These are phyloP conservation scores for Lithophane ornitopus DNA, from an alignment of 2,888 invertebrate genomes.

Conservation along the genomic window DNA sequence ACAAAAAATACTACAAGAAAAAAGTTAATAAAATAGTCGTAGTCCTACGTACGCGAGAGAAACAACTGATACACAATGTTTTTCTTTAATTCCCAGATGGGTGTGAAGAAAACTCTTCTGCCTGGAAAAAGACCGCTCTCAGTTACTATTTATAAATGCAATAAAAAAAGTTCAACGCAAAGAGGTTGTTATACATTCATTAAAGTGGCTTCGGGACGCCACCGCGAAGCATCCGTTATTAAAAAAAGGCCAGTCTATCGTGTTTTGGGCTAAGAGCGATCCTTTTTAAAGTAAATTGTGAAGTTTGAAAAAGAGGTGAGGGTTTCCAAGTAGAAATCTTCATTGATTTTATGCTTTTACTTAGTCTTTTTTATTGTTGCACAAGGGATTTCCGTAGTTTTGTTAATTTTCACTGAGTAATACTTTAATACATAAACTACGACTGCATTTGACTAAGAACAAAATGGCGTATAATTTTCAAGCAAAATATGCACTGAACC, in stretches of 20 bases:
- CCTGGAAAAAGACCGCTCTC: slow-evolving; percentile 24
- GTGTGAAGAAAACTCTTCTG: slow-evolving; percentile 24
- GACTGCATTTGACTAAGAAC: neutral
- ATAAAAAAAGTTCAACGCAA: slow-evolving; percentile 19
- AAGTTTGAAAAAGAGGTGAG: slow-evolving; percentile 30
- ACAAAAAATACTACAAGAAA: neutral
- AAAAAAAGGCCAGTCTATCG: slow-evolving; percentile 17
- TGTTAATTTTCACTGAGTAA: neutral
- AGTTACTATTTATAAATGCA: slow-evolving; percentile 33
- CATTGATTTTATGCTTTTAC: slow-evolving; percentile 6
- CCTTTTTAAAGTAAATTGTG: slow-evolving; percentile 26
- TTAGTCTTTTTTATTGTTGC: slow-evolving; percentile 1
- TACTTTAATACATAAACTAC: neutral
- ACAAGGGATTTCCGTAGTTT: neutral
- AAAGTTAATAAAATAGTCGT: neutral
- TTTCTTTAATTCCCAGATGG: slow-evolving; percentile 49
- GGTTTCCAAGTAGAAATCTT: slow-evolving; percentile 29
- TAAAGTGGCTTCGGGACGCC: slow-evolving; percentile 23
- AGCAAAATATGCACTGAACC: too few relatives aligned
- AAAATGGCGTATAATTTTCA: neutral
- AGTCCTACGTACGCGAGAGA: neutral
- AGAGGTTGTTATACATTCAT: slow-evolving; percentile 13
- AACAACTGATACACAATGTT: slow-evolving; percentile 38
- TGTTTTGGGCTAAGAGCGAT: slow-evolving; percentile 16
- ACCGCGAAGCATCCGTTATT: slow-evolving; percentile 2